Evolutionary conservation across 2,113 vertebrate species (phyloP).

Genomic region (Cryptomyrus ogoouensis): DNA sequence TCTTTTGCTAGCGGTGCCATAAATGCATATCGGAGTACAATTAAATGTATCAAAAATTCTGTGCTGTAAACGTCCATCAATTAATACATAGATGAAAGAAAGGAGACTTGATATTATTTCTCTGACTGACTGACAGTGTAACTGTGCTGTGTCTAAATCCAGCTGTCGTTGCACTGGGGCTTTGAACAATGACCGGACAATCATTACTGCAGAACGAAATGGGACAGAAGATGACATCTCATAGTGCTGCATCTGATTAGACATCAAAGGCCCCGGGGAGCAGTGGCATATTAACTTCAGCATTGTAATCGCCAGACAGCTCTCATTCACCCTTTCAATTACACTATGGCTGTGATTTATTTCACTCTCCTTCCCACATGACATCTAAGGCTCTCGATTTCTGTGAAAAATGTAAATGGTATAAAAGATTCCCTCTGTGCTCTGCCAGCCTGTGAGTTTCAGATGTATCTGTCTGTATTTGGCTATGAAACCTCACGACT

Average conservation of each 20-base stretch:
- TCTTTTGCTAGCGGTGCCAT: not conserved
- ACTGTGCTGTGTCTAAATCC: not conserved
- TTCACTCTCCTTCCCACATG: slow-evolving; percentile 29
- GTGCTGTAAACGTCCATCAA: not conserved
- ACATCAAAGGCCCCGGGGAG: slow-evolving; percentile 9
- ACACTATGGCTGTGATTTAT: slow-evolving; percentile 34
- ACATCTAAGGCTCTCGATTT: slow-evolving; percentile 1
- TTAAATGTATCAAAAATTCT: not conserved
- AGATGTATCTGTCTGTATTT: not conserved
- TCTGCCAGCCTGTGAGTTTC: not conserved
- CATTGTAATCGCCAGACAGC: slow-evolving; percentile 37
- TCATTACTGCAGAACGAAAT: slow-evolving; percentile 19
- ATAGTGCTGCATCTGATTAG: slow-evolving; percentile 23
- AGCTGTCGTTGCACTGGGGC: not conserved
- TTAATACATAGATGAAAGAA: not conserved
- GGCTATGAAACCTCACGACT: not conserved
- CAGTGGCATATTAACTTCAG: not conserved
- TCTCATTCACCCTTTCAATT: slow-evolving; percentile 47
- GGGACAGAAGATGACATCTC: not conserved
- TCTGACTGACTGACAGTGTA: not conserved
- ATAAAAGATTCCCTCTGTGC: not conserved
- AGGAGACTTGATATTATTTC: not conserved
- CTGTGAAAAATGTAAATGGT: slow-evolving; percentile 8
- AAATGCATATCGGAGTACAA: not conserved
- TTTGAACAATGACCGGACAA: not conserved